A percentile compares a stretch with the other conserved stretches of the same genome.
Evolutionary conservation across 1,140 invertebrate species (phyloP).

Genomic region (Dolichoris vasculosae): DNA sequence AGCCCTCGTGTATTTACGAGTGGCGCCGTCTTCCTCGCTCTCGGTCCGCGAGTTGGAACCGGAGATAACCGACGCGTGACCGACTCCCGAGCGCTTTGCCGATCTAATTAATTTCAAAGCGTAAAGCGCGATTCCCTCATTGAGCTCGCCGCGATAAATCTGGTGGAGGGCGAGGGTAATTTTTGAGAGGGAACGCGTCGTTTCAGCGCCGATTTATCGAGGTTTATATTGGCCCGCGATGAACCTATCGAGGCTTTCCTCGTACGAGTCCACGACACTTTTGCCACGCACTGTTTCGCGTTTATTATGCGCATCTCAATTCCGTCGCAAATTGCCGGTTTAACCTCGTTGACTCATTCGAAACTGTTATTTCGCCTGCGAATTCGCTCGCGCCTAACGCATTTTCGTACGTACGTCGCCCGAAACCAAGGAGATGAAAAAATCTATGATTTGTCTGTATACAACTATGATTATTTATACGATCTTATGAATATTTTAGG

Average conservation of each 20-base stretch:
- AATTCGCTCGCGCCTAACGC: background rate
- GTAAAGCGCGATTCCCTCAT: constrained; percentile 14
- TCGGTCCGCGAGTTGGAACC: background rate
- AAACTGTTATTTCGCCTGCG: constrained; percentile 21
- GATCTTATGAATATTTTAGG: constrained; percentile 10
- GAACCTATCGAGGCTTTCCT: background rate
- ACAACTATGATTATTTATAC: constrained; percentile 32
- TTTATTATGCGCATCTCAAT: constrained; percentile 52
- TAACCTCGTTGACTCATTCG: constrained; percentile 49
- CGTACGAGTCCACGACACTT: background rate
- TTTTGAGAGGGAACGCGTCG: constrained; percentile 37
- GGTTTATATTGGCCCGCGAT: constrained; percentile 36
- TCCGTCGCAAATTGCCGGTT: constrained; percentile 46
- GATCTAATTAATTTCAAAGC: constrained; percentile 46
- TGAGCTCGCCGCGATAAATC: constrained; percentile 42
- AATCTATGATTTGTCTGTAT: background rate
- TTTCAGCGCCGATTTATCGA: constrained; percentile 48
- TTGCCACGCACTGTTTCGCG: constrained; percentile 46
- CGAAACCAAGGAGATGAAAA: background rate
- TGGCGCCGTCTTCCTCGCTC: background rate
- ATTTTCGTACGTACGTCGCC: background rate
- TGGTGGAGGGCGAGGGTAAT: background rate
- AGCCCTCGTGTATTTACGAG: constrained; percentile 21
- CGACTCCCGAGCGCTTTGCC: constrained; percentile 5
- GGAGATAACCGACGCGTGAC: constrained; percentile 45